A percentile compares a stretch with the other conserved stretches of the same genome.
Conservation (phyloP, 1,140 invertebrate species). For the Brachionus paranguensis region DNA sequence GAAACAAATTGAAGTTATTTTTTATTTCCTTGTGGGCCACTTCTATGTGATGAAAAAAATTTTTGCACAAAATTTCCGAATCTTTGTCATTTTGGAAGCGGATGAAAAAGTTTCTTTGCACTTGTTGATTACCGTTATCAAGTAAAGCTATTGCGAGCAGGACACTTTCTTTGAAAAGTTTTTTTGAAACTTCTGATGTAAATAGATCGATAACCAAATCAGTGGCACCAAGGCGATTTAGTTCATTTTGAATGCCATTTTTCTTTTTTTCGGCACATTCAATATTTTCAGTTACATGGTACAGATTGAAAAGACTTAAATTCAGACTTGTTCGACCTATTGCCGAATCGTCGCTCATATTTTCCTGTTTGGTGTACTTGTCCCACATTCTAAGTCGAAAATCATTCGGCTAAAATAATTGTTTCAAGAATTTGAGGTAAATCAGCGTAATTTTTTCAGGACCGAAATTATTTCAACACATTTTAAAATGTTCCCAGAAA, state of each 20-base stretch:
- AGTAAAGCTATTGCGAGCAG: constrained; percentile 92
- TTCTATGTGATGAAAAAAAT: constrained; percentile 91
- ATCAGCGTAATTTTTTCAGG: background rate
- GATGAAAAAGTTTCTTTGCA: constrained; percentile 72
- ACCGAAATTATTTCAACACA: too few relatives aligned
- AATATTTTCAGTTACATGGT: background rate
- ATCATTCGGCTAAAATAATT: constrained; percentile 7
- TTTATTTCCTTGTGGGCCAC: constrained; percentile 91
- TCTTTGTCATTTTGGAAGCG: constrained; percentile 82
- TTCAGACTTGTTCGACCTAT: background rate
- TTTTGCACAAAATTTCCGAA: constrained; percentile 74
- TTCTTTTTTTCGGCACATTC: background rate
- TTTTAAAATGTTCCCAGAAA: too few relatives aligned
- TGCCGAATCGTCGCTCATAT: background rate
- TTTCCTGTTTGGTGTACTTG: background rate
- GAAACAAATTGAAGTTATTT: constrained; percentile 52
- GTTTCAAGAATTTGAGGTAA: background rate
- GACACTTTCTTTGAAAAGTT: constrained; percentile 91
- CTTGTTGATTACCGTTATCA: constrained; percentile 91
- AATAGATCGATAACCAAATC: constrained; percentile 94
- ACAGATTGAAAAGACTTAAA: background rate
- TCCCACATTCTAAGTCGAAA: background rate
- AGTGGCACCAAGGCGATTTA: constrained; percentile 86
- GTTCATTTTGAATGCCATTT: constrained; percentile 66
- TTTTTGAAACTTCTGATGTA: constrained; percentile 64